Percentiles rank a stretch among this genome's conserved stretches.
phyloP scores from a whole-genome alignment of 2,113 vertebrate species.

The Erinaceus europaeus region DNA sequence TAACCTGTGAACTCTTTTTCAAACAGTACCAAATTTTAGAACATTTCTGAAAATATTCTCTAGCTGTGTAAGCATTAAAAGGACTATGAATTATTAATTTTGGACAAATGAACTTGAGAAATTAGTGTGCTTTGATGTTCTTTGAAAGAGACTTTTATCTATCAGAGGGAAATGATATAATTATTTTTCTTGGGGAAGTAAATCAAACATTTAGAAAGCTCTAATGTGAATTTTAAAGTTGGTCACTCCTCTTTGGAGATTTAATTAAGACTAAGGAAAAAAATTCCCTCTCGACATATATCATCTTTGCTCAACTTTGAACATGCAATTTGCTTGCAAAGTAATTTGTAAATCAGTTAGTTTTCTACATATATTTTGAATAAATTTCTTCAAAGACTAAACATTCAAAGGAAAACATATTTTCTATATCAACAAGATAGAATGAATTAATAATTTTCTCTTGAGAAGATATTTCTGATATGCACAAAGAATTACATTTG shows the following conservation, averaged over 20 bases:
- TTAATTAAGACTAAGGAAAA: constrained; percentile 61
- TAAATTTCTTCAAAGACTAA: constrained; percentile 62
- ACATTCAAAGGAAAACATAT: no score
- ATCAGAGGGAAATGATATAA: not conserved
- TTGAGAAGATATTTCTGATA: not conserved
- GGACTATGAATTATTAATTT: constrained; percentile 52
- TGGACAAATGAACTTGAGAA: constrained; percentile 32
- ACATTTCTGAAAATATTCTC: constrained; percentile 21
- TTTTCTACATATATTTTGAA: constrained; percentile 49
- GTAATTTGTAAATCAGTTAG: constrained; percentile 54
- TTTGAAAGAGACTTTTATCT: constrained; percentile 44
- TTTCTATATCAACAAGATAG: constrained; percentile 51
- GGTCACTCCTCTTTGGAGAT: constrained; percentile 43
- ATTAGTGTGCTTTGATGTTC: constrained; percentile 37
- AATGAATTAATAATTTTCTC: constrained; percentile 46
- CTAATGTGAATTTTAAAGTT: constrained; percentile 52
- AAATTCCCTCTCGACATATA: constrained; percentile 27
- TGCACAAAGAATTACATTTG: constrained; percentile 36
- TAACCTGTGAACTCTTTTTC: constrained; percentile 7
- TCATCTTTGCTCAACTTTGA: constrained; percentile 53
- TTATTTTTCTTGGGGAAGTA: constrained; percentile 52
- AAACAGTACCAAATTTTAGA: constrained; percentile 36
- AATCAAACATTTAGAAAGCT: constrained; percentile 50
- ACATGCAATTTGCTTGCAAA: constrained; percentile 43
- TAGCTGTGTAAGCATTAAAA: constrained; percentile 17